These are phyloP conservation scores for Dromiciops gliroides DNA, from an alignment of 2,113 vertebrate genomes.

Conservation along the genomic window DNA sequence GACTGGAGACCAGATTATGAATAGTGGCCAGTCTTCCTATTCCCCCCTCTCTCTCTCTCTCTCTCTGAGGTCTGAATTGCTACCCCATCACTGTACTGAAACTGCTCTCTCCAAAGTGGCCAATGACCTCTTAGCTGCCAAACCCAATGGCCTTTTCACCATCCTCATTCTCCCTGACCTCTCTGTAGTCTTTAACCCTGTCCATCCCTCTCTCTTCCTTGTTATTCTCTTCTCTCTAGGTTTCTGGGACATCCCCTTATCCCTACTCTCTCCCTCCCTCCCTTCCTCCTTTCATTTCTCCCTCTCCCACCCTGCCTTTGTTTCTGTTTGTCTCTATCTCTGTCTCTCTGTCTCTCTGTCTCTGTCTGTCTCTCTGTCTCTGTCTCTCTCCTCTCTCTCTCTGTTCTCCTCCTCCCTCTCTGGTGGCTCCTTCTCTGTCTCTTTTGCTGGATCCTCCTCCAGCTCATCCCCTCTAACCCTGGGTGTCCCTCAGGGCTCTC, in stretches of 20 bases:
- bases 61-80: not conserved
- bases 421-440: not conserved
- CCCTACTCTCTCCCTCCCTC: not conserved
- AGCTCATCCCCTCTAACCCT: not conserved
- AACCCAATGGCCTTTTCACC: not conserved
- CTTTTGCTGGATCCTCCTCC: not conserved
- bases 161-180: not conserved
- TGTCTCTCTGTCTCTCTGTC: not conserved
- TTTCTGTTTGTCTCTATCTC: fast-evolving
- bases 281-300: not conserved
- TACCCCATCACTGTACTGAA: not conserved
- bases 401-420: not conserved
- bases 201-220: not conserved
- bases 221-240: not conserved
- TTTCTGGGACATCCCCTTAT: too few species aligned
- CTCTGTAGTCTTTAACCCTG: not conserved
- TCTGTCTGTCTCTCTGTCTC: not conserved
- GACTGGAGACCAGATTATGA: too few species aligned
- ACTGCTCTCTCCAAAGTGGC: not conserved
- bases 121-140: not conserved
- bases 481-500: not conserved
- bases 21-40: not conserved
- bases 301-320: too few species aligned
- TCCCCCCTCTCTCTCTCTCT: not conserved
- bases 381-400: not conserved